A percentile compares a stretch with the other conserved stretches of the same genome.
phyloP scores from a whole-genome alignment of 2,113 vertebrate genomes.

The Pangasianodon gigas region DNA sequence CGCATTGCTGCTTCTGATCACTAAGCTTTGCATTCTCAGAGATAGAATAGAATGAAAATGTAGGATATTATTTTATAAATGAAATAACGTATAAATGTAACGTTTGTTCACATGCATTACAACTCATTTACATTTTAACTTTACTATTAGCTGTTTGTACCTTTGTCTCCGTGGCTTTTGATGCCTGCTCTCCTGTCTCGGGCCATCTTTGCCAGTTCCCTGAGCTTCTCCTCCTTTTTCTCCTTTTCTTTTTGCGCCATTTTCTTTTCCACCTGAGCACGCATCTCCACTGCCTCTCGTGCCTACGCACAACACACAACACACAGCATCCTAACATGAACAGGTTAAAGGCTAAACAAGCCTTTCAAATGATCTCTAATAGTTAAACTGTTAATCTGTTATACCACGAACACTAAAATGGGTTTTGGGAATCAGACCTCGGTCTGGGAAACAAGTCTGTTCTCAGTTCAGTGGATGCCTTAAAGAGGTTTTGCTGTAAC shows the following conservation, averaged over 20 bases:
- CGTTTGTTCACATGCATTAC: neutral
- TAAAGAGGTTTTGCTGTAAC: neutral
- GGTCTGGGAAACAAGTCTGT: neutral
- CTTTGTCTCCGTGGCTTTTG: constrained; percentile 94
- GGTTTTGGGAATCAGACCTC: neutral
- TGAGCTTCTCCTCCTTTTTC: constrained; percentile 95
- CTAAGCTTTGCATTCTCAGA: neutral
- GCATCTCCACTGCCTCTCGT: constrained; percentile 97
- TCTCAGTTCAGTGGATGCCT: no score
- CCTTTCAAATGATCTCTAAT: no score
- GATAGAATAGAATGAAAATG: neutral
- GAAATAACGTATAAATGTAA: no score
- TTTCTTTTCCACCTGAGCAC: constrained; percentile 97
- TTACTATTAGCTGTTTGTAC: constrained; percentile 60
- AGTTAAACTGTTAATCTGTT: neutral
- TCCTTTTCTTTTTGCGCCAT: constrained; percentile 99
- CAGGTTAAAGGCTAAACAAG: neutral
- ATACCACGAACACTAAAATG: neutral
- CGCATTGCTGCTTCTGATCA: neutral
- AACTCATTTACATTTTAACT: neutral
- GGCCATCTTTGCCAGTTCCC: constrained; percentile 96
- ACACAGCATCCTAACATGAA: constrained; percentile 1
- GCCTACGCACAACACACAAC: constrained; percentile 72
- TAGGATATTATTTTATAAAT: no score
- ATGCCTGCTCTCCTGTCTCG: constrained; percentile 94